Conservation (phyloP, 53 echinoderm and acorn worm species). For the Mesocentrotus franciscanus region DNA sequence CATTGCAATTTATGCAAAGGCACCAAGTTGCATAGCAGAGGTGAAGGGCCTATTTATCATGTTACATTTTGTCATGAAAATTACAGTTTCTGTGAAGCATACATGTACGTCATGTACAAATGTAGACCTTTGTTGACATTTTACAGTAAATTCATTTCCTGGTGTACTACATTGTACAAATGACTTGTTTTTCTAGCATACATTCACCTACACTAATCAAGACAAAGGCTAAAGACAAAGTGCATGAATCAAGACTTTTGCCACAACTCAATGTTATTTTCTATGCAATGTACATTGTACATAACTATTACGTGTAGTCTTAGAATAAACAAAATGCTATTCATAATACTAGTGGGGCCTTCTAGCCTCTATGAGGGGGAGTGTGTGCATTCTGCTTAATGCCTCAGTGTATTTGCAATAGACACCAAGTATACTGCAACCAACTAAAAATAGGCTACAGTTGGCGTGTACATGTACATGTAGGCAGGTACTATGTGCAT, state of each 20-base stretch:
- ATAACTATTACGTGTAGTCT: not conserved
- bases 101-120: too few relatives aligned
- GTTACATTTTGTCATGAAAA: too few relatives aligned
- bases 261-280: not conserved
- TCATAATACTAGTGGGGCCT: constrained; percentile 7
- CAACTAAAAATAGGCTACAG: constrained; percentile 46
- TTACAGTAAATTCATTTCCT: not conserved
- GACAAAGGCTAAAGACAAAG: not conserved
- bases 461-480: constrained; percentile 1
- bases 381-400: constrained; percentile 20
- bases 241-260: not conserved
- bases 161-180: not conserved
- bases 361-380: constrained; percentile 2
- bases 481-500: not conserved
- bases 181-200: not conserved
- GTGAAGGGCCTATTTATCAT: too few relatives aligned
- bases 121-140: not conserved
- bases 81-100: too few relatives aligned
- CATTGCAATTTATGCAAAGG: too few relatives aligned
- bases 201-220: not conserved
- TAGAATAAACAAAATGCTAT: not conserved
- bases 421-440: not conserved
- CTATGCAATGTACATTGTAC: too few relatives aligned
- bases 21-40: too few relatives aligned
- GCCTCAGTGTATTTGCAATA: constrained; percentile 12